Percentiles rank a stretch among this genome's conserved stretches.
These are phyloP conservation scores for Planococcus citri DNA, from an alignment of 1,140 invertebrate genomes.

Conservation along the genomic window DNA sequence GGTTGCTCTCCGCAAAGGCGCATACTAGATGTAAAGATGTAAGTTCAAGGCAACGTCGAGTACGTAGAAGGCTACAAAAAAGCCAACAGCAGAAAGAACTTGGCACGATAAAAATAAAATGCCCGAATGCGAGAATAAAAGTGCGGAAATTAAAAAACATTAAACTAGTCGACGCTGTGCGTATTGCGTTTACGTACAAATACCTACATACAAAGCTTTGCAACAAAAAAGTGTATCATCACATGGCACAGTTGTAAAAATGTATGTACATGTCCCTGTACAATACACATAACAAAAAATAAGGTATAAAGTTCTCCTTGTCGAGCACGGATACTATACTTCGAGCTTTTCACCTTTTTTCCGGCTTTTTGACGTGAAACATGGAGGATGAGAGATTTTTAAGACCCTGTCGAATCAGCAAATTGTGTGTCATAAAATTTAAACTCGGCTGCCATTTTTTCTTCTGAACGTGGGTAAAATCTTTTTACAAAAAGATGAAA, in stretches of 20 bases:
- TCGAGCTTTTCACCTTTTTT: neutral
- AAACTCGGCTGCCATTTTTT: too few species aligned
- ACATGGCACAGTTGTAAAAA: neutral
- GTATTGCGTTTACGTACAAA: too few species aligned
- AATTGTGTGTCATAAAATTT: neutral
- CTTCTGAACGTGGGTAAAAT: too few species aligned
- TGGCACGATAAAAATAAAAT: neutral
- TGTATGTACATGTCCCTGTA: neutral
- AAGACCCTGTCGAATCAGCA: neutral
- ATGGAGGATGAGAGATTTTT: too few species aligned
- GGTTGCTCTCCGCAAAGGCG: too few species aligned
- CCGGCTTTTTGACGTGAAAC: neutral
- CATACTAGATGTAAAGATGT: too few species aligned
- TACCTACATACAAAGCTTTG: neutral
- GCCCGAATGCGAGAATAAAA: neutral
- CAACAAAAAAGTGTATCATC: neutral
- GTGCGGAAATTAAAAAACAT: neutral
- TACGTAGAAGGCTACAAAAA: too few species aligned
- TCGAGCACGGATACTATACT: neutral
- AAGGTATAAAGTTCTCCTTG: neutral
- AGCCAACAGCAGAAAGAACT: neutral
- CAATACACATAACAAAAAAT: neutral
- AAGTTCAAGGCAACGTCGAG: too few species aligned
- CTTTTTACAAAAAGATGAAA: too few species aligned
- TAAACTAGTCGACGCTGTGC: neutral